phyloP scores from a whole-genome alignment of 2,113 vertebrate species.

The Onychostruthus taczanowskii region DNA sequence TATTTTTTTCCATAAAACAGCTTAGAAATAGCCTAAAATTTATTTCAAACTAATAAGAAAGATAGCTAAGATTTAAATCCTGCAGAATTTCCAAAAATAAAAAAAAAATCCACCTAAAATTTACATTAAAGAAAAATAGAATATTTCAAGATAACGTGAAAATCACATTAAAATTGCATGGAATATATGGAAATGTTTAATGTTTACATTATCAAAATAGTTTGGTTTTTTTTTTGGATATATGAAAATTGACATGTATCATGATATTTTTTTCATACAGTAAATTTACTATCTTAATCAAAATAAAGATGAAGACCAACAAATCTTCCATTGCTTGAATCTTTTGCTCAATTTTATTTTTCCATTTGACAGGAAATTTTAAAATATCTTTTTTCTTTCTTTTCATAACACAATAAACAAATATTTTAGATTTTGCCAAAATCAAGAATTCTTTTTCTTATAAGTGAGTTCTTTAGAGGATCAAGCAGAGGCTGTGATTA shows the following conservation, averaged over 20 bases:
- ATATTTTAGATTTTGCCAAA: not conserved
- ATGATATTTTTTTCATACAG: fast-evolving
- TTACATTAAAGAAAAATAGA: not conserved
- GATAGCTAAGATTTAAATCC: not conserved
- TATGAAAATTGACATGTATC: not conserved
- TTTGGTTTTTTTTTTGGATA: not conserved
- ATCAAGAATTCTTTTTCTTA: not conserved
- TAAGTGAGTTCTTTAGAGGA: not conserved
- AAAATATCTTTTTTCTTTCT: not conserved
- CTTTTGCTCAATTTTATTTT: not conserved
- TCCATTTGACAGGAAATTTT: not conserved
- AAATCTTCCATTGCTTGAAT: not conserved
- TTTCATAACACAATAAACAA: not conserved
- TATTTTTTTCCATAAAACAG: not conserved
- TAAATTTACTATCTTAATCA: not conserved
- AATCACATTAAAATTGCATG: not conserved
- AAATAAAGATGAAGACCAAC: not conserved
- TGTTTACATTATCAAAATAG: not conserved
- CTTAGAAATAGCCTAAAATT: not conserved
- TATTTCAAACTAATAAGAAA: not conserved
- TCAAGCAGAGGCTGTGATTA: not conserved
- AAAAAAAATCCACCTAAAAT: not conserved
- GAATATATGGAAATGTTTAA: not conserved
- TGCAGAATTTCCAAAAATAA: not conserved
- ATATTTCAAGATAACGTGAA: not conserved